Conservation (phyloP, 2,888 invertebrate genomes). For the Caradrina kadenii region DNA sequence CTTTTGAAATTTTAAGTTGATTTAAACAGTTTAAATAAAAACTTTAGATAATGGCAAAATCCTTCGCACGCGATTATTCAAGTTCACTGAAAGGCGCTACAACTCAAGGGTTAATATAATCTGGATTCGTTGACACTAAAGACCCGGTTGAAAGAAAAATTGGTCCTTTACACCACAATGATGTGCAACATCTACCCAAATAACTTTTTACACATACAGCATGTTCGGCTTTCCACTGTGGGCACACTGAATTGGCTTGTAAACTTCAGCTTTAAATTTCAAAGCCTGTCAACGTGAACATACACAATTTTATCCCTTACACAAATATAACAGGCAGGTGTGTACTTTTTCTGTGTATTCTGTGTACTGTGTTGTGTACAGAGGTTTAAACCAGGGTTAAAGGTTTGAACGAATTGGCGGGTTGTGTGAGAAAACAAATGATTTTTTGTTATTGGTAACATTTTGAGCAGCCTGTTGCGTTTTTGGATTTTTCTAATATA, state of each 20-base stretch:
- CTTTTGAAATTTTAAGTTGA: no score
- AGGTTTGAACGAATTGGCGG: conserved; percentile 26
- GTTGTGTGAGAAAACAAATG: conserved; percentile 26
- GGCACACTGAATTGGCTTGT: conserved; percentile 15
- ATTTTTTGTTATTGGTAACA: not conserved
- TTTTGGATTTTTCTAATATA: not conserved
- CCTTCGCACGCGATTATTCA: no score
- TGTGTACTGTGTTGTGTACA: conserved; percentile 22
- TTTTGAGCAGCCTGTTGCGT: not conserved
- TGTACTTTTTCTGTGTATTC: conserved; percentile 27
- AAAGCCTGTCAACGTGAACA: conserved; percentile 23
- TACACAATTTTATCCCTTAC: conserved; percentile 29
- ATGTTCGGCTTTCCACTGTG: not conserved
- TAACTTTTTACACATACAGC: not conserved
- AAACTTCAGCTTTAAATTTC: conserved; percentile 34
- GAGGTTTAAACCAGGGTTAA: conserved; percentile 19
- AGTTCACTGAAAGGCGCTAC: no score
- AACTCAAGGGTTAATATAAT: no score
- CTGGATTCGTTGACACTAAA: no score
- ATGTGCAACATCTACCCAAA: no score
- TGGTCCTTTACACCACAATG: no score
- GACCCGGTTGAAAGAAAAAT: no score
- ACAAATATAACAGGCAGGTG: conserved; percentile 35
- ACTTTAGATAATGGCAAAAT: no score
- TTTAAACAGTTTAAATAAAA: no score